Conservation (phyloP, 2,888 invertebrate species). For the Phengaris alcon region DNA sequence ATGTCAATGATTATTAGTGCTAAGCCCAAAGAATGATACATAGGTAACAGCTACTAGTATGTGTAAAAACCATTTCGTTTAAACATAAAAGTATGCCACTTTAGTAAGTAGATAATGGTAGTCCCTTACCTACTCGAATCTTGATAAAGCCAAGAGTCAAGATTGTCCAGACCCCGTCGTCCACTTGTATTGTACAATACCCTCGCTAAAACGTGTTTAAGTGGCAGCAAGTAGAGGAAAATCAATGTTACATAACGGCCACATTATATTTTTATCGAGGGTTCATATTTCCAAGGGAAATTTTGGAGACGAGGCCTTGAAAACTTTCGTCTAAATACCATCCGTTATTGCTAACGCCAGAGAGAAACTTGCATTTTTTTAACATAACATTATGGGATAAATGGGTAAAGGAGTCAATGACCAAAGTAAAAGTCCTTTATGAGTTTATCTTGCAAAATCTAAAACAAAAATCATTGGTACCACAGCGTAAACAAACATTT, state of each 20-base stretch:
- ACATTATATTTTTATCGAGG: background rate
- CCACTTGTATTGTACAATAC: conserved; percentile 12
- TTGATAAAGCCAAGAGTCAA: conserved; percentile 9
- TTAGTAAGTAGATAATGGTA: background rate
- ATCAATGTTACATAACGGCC: background rate
- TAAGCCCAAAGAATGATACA: too few species aligned
- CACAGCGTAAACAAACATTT: background rate
- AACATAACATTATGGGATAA: too few species aligned
- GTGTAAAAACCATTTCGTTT: background rate
- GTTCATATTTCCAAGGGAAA: too few species aligned
- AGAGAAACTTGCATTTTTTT: too few species aligned
- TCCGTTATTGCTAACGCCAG: too few species aligned
- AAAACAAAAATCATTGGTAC: too few species aligned
- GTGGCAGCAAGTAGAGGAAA: conserved; percentile 7
- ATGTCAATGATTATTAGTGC: too few species aligned
- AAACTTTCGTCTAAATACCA: too few species aligned
- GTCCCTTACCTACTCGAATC: background rate
- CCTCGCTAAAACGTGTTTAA: conserved; percentile 12
- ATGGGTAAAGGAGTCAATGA: too few species aligned
- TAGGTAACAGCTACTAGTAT: background rate
- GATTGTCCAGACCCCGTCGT: background rate
- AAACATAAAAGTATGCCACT: conserved; percentile 1
- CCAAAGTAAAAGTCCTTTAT: too few species aligned
- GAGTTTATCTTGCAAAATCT: too few species aligned
- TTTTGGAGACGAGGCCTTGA: too few species aligned